A percentile compares a stretch with the other conserved stretches of the same genome.
These are phyloP conservation scores for Anguilla pacifica DNA, from an alignment of 2,797 vertebrate species.

Conservation along the genomic window DNA sequence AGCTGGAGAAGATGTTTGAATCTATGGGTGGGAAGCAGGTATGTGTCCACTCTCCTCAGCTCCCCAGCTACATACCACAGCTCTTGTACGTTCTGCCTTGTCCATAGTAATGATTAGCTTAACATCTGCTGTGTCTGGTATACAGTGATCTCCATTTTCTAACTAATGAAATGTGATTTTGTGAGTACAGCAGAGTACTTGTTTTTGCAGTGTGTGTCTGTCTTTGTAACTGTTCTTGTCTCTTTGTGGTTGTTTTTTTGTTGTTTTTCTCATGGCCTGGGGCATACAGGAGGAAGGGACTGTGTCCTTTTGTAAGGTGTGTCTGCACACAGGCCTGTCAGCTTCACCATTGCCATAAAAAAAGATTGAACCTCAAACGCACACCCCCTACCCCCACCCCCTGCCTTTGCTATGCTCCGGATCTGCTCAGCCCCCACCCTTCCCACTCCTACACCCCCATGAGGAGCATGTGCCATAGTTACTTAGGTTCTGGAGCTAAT, in stretches of 20 bases:
- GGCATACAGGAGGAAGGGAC: constrained; percentile 95
- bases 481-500: constrained; percentile 45
- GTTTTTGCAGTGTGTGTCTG: constrained; percentile 42
- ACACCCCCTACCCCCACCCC: constrained; percentile 37
- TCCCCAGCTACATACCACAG: neutral
- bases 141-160: neutral
- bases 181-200: constrained; percentile 19
- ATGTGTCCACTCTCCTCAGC: neutral
- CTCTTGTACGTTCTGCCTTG: neutral
- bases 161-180: neutral
- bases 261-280: constrained; percentile 33
- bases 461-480: constrained; percentile 73
- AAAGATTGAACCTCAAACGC: constrained; percentile 51
- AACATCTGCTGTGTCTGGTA: neutral
- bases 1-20: constrained; percentile 99
- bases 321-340: constrained; percentile 59
- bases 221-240: constrained; percentile 66
- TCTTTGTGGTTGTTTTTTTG: constrained; percentile 69
- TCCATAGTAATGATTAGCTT: neutral
- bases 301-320: constrained; percentile 99
- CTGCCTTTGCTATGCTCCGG: neutral
- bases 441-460: neutral
- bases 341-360: constrained; percentile 50
- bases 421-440: neutral
- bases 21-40: constrained; percentile 99